Percentiles rank a stretch among this genome's conserved stretches.
These are phyloP conservation scores for Homarus gammarus DNA, from an alignment of 2,888 invertebrate genomes.

Conservation along the genomic window DNA sequence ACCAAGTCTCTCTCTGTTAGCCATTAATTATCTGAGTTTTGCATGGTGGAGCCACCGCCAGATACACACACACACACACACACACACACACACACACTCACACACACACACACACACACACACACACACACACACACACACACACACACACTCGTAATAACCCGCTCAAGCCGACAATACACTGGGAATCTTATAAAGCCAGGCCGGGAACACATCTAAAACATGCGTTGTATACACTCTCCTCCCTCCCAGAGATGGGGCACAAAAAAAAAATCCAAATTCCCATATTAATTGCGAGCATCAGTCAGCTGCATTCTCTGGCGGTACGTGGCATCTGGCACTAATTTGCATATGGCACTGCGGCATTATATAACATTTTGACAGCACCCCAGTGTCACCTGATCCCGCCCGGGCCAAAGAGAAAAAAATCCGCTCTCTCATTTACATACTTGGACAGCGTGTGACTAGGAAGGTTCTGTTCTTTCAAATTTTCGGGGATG, in stretches of 20 bases:
- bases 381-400: constrained; percentile 59
- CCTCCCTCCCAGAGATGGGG: no score
- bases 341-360: constrained; percentile 64
- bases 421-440: constrained; percentile 51
- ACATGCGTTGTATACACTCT: no score
- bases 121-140: no score
- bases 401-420: constrained; percentile 49
- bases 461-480: constrained; percentile 32
- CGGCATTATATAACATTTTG: constrained; percentile 70
- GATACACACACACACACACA: neutral
- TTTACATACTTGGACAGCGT: constrained; percentile 60
- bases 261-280: constrained; percentile 16
- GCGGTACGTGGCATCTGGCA: constrained; percentile 48
- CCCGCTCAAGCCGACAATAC: neutral
- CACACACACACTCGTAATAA: neutral
- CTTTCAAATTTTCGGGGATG: constrained; percentile 33
- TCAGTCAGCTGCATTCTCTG: constrained; percentile 40
- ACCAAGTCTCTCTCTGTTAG: constrained; percentile 31
- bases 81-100: no score
- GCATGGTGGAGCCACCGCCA: neutral
- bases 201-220: neutral
- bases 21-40: constrained; percentile 17
- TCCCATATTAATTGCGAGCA: constrained; percentile 35
- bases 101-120: no score
- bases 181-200: neutral